A percentile compares a stretch with the other conserved stretches of the same genome.
Conservation (phyloP, 2,888 invertebrate genomes). For the Tubulanus polymorphus region DNA sequence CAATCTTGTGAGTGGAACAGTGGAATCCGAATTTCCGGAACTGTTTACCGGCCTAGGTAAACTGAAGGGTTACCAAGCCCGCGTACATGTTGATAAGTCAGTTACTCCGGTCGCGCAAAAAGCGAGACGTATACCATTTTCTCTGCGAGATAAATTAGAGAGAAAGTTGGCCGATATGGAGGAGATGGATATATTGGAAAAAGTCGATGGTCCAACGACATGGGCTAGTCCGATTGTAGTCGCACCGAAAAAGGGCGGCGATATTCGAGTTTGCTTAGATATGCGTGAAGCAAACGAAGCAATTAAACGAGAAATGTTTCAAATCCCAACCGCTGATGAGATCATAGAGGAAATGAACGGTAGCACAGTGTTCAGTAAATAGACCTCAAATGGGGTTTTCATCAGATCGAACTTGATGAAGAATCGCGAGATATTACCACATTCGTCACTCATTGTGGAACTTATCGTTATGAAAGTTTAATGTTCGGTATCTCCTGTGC, state of each 20-base stretch:
- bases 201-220: background rate
- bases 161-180: constrained; percentile 14
- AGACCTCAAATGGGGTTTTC: constrained; percentile 3
- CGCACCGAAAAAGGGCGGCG: background rate
- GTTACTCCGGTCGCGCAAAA: constrained; percentile 17
- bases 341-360: background rate
- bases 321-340: constrained; percentile 1
- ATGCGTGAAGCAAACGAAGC: background rate
- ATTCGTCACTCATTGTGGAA: background rate
- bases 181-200: constrained; percentile 18
- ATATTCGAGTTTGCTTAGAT: background rate
- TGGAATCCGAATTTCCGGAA: constrained; percentile 9
- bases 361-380: background rate
- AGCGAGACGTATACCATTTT: constrained; percentile 9
- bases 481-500: background rate
- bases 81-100: constrained; percentile 7
- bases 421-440: background rate
- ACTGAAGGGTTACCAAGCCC: constrained; percentile 13
- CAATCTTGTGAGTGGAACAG: too few relatives aligned
- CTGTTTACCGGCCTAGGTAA: constrained; percentile 17
- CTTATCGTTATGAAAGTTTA: background rate
- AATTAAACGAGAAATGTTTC: background rate
- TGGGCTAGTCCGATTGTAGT: background rate
- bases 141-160: constrained; percentile 12
- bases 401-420: background rate